Conservation (phyloP, 2,888 invertebrate species). For the Carterocephalus palaemon region DNA sequence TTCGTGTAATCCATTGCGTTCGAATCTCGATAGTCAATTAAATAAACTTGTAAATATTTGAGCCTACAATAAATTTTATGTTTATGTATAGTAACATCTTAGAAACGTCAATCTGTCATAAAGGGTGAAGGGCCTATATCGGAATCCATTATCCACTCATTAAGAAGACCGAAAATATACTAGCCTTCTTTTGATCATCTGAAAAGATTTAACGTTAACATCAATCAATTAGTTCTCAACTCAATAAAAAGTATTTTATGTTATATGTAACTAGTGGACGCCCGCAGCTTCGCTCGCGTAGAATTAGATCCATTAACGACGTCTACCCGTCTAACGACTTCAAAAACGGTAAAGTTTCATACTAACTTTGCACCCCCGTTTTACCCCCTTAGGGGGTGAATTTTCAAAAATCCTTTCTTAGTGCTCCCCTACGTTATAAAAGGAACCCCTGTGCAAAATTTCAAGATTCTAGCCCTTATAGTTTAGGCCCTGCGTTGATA, state of each 20-base stretch:
- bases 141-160: conserved; percentile 11
- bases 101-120: conserved; percentile 13
- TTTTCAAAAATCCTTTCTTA: too few species aligned
- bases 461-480: too few species aligned
- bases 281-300: too few species aligned
- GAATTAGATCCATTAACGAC: too few species aligned
- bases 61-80: conserved; percentile 19
- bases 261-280: too few species aligned
- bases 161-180: conserved; percentile 8
- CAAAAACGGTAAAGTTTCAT: too few species aligned
- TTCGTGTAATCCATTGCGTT: conserved; percentile 7
- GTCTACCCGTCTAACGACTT: too few species aligned
- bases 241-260: not conserved
- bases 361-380: too few species aligned
- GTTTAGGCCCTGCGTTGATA: too few species aligned
- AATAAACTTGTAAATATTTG: conserved; percentile 20
- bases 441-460: too few species aligned
- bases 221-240: not conserved
- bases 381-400: too few species aligned
- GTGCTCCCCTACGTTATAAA: too few species aligned
- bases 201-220: not conserved
- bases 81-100: conserved; percentile 15
- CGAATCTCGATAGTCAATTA: conserved; percentile 17
- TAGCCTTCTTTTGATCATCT: conserved; percentile 3
- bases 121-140: conserved; percentile 15